Conservation (phyloP, 2,797 vertebrate genomes). For the Choloepus didactylus region DNA sequence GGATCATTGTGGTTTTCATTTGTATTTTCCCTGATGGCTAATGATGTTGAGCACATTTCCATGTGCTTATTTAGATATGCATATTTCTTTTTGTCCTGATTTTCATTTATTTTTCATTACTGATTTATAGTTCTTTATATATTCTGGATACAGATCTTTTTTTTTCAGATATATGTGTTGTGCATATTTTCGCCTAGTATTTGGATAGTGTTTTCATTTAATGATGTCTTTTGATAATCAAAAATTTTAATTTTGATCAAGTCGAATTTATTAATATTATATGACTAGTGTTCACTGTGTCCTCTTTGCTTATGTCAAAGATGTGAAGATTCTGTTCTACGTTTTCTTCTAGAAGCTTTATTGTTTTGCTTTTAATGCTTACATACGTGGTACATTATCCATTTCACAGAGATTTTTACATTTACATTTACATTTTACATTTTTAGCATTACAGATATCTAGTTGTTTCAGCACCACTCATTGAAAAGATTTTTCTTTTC, state of each 20-base stretch:
- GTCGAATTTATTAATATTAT: not conserved
- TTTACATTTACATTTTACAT: not conserved
- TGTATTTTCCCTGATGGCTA: conserved; percentile 32
- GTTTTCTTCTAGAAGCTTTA: conserved; percentile 25
- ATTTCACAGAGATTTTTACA: not conserved
- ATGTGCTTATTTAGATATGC: not conserved
- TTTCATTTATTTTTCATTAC: conserved; percentile 56
- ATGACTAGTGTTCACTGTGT: conserved; percentile 7
- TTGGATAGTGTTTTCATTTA: conserved; percentile 23
- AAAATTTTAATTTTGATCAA: conserved; percentile 52
- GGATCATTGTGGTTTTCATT: not conserved
- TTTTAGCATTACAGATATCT: not conserved
- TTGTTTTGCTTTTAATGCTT: not conserved
- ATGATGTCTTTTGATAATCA: conserved; percentile 43
- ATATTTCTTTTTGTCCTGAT: not conserved
- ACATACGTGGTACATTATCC: not conserved
- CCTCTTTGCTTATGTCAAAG: not conserved
- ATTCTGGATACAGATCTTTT: not conserved
- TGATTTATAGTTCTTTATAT: conserved; percentile 26
- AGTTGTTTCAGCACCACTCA: not conserved
- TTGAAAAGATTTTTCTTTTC: not conserved
- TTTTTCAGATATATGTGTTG: not conserved
- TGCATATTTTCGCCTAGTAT: conserved; percentile 19
- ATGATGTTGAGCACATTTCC: not conserved
- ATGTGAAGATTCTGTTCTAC: not conserved